Base-by-base conservation (phyloP, 2,888 invertebrate genomes). In the Scrobipalpa atriplicella region DNA sequence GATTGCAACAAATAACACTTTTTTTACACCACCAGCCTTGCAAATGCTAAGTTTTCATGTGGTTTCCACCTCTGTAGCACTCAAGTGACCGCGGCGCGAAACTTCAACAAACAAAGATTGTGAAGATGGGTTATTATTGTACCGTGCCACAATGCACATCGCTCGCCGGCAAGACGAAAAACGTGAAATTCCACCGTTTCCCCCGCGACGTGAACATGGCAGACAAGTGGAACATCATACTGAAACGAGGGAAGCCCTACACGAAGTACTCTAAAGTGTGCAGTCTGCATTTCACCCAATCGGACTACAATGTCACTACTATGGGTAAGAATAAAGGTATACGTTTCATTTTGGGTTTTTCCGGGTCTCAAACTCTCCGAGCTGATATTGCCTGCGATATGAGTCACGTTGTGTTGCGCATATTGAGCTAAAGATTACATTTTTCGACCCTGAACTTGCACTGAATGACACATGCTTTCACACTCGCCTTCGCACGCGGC, bases 221-320 rank as follows among this genome's bases (percentile, higher is more conserved):
- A 68, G 83, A 88, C 70, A 89, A 86, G 72, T 93, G 93, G 93
- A 93, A 93, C 73, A 66, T 74, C 13, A 90, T 93, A 66, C 75
- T 93, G 69, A 92, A 88, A 73, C 83, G 93, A 70, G 90, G 90
- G 72, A 93, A 93, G 80, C 93, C 93, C 0, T 86, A 85, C 66
- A 93, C 93, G n/a, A 91, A 90, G 73, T 93, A 93, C 78, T 93
- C 93, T 5, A 93, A 93, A 87, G 93, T 93, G 38, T 93, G 93
- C 80, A 92, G 93, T 75, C 82, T 92, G 0, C 92, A 93, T 76
- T 93, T 93, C 79, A 92, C 87, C 0, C 89, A 87, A 64, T 81
- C 80, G 6, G 93, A 93, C 70, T 93, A 93, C 78, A 93, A 90
- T 82, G 88, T 93, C 81, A 93, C 93, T 63, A 90, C 90, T 74